Base-by-base conservation (phyloP, 2,797 vertebrate species). In the Anomalospiza imberbis region DNA sequence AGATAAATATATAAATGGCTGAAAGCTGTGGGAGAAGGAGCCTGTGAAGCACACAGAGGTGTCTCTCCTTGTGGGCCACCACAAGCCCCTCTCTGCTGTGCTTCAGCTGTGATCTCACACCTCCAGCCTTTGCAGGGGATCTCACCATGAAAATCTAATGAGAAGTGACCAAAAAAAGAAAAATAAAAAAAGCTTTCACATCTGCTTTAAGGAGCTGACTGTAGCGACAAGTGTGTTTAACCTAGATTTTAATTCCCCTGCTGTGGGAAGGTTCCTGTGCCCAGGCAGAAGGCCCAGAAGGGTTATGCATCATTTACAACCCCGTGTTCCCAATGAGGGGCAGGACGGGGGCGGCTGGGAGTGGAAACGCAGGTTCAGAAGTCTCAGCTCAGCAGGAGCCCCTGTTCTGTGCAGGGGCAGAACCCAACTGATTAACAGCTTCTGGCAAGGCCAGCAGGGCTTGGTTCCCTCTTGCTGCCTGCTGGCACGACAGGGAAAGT, bases 291-390 rank as follows among this genome's bases (percentile, higher is more conserved):
- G 93, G 91, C 94, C 94, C 92, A 65, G 93, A 94, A 94, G 93
- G 91, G 79, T 91, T 21, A 92, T 97, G 89, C 95, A 97, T 96
- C 93, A 93, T 95, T 97, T 96, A 97, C 80, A 90, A 84, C 19
- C 42, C 76, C 17, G 0, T 10, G 75, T 8, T 93, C 70, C 45
- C 62, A 72, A 31, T 3, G 3, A 81, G 91, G 94, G 85, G 72
- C 65, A 50, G 13, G 11, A 16, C 18, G 40, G 83, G 73, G 88
- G 34, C 3, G 6, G 51, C 63, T n/a, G 51, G 25, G 45, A 63
- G 34, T 4, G 70, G 32, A 74, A 68, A 94, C 2, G 70, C 36
- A 81, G 85, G 7, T 54, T 86, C 70, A n/a, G 55, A 18, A 34
- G 6, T 10, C 95, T 84, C 82, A 86, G 89, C 89, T 93, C 96